These are phyloP conservation scores for Calidris pygmaea DNA, from an alignment of 2,113 vertebrate genomes.

Conservation along the genomic window DNA sequence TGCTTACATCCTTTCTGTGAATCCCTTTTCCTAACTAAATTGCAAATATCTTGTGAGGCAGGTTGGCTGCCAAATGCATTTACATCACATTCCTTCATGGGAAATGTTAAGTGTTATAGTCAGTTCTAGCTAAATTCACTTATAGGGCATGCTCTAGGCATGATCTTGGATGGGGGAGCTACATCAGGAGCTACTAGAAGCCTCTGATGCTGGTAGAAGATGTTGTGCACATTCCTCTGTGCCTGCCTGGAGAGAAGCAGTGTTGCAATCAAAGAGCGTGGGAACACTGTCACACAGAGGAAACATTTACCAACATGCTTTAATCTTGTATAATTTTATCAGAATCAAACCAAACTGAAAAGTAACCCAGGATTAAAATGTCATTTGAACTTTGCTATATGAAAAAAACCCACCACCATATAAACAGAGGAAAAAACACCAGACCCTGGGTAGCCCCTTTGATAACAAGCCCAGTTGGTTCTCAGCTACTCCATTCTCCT, in stretches of 20 bases:
- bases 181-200: not conserved
- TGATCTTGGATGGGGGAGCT: not conserved
- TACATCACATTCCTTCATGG: not conserved
- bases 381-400: not conserved
- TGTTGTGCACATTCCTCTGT: not conserved
- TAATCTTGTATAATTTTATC: not conserved
- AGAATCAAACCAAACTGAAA: not conserved
- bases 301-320: not conserved
- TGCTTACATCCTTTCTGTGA: not conserved
- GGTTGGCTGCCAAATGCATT: not conserved
- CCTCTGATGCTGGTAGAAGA: not conserved
- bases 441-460: not conserved
- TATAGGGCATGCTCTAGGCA: not conserved
- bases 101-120: not conserved
- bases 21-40: not conserved
- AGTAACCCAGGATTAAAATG: not conserved
- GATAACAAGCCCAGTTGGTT: not conserved
- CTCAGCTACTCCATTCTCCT: not conserved
- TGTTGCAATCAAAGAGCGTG: not conserved
- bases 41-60: not conserved
- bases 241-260: not conserved
- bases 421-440: not conserved
- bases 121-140: not conserved
- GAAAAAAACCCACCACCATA: not conserved
- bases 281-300: not conserved